A percentile compares a stretch with the other conserved stretches of the same genome.
phyloP scores from a whole-genome alignment of 2,888 invertebrate genomes.

The Acleris cristana region DNA sequence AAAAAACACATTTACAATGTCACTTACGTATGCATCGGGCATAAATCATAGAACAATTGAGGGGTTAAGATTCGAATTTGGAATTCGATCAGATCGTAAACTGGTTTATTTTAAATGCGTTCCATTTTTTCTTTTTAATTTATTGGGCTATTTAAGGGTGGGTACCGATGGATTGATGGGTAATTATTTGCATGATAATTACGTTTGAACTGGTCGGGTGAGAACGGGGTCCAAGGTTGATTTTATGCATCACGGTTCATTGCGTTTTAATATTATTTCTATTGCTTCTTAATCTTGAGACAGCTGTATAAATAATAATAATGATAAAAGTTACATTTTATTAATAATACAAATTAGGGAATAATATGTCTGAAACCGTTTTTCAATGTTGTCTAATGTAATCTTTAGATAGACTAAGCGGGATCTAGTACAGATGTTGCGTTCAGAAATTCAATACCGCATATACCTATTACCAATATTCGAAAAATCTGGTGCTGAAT shows the following conservation, averaged over 20 bases:
- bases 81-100: slow-evolving; percentile 53
- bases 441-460: too few relatives aligned
- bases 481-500: too few relatives aligned
- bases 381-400: too few relatives aligned
- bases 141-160: slow-evolving; percentile 71
- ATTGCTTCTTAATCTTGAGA: slow-evolving; percentile 21
- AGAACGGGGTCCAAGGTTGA: slow-evolving; percentile 51
- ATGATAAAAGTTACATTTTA: neutral
- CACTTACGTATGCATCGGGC: slow-evolving; percentile 69
- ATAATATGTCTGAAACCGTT: too few relatives aligned
- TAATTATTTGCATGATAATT: slow-evolving; percentile 78
- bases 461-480: too few relatives aligned
- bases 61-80: slow-evolving; percentile 53
- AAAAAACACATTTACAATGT: slow-evolving; percentile 47
- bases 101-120: slow-evolving; percentile 63
- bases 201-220: slow-evolving; percentile 62
- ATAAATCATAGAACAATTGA: slow-evolving; percentile 83
- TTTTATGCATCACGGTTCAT: slow-evolving; percentile 33
- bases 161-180: slow-evolving; percentile 56
- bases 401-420: too few relatives aligned
- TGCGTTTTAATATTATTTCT: slow-evolving; percentile 30
- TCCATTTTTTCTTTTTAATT: slow-evolving; percentile 69
- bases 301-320: slow-evolving; percentile 16
- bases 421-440: too few relatives aligned
- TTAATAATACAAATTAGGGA: too few relatives aligned